phyloP scores from a whole-genome alignment of 2,797 vertebrate genomes.

The Microchirus variegatus region DNA sequence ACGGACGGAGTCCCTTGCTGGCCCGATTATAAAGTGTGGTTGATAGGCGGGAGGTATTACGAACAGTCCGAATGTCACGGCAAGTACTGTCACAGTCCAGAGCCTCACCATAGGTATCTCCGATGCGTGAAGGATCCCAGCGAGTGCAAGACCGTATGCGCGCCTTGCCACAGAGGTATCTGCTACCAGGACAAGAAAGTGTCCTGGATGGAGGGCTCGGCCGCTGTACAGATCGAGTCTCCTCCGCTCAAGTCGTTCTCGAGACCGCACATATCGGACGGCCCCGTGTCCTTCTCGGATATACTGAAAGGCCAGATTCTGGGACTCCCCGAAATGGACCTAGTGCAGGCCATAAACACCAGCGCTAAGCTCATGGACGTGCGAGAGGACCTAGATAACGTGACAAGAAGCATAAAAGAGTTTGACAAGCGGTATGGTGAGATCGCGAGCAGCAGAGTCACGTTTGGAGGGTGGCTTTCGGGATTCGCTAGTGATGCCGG shows the following conservation, averaged over 20 bases:
- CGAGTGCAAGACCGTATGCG: slow-evolving; percentile 25
- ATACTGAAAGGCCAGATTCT: background rate
- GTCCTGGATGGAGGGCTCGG: slow-evolving; percentile 16
- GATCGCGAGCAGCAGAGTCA: background rate
- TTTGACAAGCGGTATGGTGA: slow-evolving; percentile 20
- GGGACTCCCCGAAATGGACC: fast-evolving
- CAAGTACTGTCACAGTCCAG: slow-evolving; percentile 11
- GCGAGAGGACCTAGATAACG: background rate
- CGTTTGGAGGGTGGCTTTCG: slow-evolving; percentile 13
- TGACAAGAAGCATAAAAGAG: background rate
- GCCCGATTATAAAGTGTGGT: slow-evolving; percentile 37
- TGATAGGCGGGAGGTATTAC: slow-evolving; percentile 10
- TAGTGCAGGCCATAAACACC: slow-evolving; percentile 18
- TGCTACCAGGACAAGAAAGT: slow-evolving; percentile 2
- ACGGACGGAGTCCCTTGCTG: slow-evolving; percentile 25
- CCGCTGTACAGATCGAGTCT: background rate
- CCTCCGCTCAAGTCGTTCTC: slow-evolving; percentile 18
- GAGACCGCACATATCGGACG: slow-evolving; percentile 25
- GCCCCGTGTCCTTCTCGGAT: slow-evolving; percentile 15
- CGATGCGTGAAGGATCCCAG: background rate
- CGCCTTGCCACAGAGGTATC: slow-evolving; percentile 4
- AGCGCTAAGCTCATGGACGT: background rate
- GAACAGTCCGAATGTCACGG: slow-evolving; percentile 19
- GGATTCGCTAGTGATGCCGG: background rate
- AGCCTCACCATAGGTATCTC: background rate